A percentile compares a stretch with the other conserved stretches of the same genome.
Conservation (phyloP, 2,113 vertebrate genomes). For the Embiotoca jacksoni region DNA sequence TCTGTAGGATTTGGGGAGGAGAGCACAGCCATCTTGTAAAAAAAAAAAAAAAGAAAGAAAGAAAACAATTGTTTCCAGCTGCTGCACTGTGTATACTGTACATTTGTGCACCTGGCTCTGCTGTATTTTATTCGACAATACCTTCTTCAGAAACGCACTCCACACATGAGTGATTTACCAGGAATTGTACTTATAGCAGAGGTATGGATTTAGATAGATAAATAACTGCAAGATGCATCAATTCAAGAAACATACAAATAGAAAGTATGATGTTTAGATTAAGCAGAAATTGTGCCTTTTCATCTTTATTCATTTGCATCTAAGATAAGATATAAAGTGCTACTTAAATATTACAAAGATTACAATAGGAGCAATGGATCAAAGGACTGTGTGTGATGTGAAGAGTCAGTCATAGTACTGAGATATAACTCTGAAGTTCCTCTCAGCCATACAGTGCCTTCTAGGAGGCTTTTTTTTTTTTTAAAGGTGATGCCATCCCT, state of each 20-base stretch:
- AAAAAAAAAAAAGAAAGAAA: background rate
- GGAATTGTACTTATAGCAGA: background rate
- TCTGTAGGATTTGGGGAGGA: constrained; percentile 31
- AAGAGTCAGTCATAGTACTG: too few relatives aligned
- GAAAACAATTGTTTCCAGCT: constrained; percentile 30
- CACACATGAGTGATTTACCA: background rate
- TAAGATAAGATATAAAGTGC: too few relatives aligned
- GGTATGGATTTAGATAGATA: background rate
- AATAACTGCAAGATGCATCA: background rate
- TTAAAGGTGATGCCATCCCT: too few relatives aligned
- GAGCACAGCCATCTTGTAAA: constrained; percentile 7
- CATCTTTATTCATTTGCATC: too few relatives aligned
- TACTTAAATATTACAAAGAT: too few relatives aligned
- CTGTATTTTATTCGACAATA: background rate
- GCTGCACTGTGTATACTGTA: constrained; percentile 25
- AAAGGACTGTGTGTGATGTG: too few relatives aligned
- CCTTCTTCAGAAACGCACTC: background rate
- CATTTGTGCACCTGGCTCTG: constrained; percentile 15
- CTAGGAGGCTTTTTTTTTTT: too few relatives aligned
- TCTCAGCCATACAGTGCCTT: too few relatives aligned
- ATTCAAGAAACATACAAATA: background rate
- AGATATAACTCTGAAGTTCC: too few relatives aligned
- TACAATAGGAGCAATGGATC: too few relatives aligned
- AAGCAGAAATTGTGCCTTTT: too few relatives aligned
- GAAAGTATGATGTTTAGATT: too few relatives aligned